Conservation (phyloP, 2,888 invertebrate genomes). For the Smittia sp. region DNA sequence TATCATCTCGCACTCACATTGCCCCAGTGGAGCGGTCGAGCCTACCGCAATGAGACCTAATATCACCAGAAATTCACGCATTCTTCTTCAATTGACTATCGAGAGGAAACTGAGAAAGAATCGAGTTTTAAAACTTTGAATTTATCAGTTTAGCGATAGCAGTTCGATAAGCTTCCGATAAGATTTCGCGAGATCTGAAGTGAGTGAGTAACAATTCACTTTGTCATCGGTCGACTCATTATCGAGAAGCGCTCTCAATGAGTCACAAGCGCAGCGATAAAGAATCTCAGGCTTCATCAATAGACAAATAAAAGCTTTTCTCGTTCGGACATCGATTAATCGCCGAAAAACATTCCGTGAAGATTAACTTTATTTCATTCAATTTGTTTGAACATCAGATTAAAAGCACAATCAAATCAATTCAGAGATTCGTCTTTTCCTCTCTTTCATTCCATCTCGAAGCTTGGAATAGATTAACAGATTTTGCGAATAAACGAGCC, state of each 20-base stretch:
- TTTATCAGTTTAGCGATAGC: neutral
- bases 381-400: neutral
- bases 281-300: neutral
- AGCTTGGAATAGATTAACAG: neutral
- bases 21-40: neutral
- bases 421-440: neutral
- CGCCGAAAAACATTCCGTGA: neutral
- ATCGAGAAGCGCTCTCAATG: neutral
- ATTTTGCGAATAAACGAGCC: neutral
- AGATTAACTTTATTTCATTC: neutral
- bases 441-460: neutral
- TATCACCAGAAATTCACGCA: neutral
- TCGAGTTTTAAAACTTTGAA: neutral
- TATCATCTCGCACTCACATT: conserved; percentile 1
- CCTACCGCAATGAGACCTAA: neutral
- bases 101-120: neutral
- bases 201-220: neutral
- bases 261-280: neutral
- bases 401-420: conserved; percentile 2
- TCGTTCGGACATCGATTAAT: neutral
- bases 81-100: neutral
- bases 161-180: neutral
- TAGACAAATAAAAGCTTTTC: neutral
- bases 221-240: neutral
- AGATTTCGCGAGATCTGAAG: neutral